These are phyloP conservation scores for Furcifer pardalis DNA, from an alignment of 2,797 vertebrate species.

Conservation along the genomic window DNA sequence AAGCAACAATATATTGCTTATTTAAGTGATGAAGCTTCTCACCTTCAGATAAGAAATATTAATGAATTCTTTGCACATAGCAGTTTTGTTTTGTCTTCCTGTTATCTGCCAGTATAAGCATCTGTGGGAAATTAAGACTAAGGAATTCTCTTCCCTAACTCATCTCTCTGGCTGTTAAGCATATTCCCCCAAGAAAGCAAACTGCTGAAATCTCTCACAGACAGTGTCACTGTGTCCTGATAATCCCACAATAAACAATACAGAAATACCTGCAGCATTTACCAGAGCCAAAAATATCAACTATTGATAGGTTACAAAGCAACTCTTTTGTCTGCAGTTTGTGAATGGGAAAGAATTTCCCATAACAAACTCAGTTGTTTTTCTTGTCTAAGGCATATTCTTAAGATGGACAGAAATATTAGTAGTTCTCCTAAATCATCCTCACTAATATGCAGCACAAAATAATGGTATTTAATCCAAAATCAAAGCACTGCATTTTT, in stretches of 20 bases:
- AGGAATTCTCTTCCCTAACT: not conserved
- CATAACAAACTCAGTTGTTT: not conserved
- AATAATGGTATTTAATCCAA: slow-evolving; percentile 20
- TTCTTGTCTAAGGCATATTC: not conserved
- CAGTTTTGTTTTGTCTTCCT: not conserved
- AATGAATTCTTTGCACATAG: not conserved
- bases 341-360: not conserved
- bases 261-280: not conserved
- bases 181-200: not conserved
- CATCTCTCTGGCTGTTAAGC: not conserved
- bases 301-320: not conserved
- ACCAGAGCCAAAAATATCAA: not conserved
- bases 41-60: not conserved
- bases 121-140: not conserved
- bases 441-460: not conserved
- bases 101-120: not conserved
- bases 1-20: not conserved
- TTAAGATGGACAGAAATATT: not conserved
- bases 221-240: not conserved
- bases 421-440: not conserved
- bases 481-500: not conserved
- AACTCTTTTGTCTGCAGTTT: slow-evolving; percentile 2
- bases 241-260: not conserved
- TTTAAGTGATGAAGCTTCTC: not conserved
- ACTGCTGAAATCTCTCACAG: not conserved